phyloP scores from a whole-genome alignment of 2,888 invertebrate genomes.

The Gisinianus flammeolus region DNA sequence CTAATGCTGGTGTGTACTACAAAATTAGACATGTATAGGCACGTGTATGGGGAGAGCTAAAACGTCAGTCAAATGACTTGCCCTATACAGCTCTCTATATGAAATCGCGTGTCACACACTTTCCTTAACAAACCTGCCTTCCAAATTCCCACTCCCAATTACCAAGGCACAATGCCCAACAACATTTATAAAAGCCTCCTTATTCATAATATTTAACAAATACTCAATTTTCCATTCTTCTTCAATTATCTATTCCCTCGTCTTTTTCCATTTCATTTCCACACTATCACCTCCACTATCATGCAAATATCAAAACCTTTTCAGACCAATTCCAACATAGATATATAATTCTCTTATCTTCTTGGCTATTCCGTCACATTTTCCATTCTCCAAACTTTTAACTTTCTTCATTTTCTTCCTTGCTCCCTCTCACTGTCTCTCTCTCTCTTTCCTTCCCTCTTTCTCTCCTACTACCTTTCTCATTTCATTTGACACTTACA shows the following conservation, averaged over 20 bases:
- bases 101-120: constrained; percentile 5
- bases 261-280: too few species aligned
- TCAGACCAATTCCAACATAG: too few species aligned
- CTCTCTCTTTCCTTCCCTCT: not conserved
- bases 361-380: too few species aligned
- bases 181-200: constrained; percentile 9
- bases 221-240: constrained; percentile 1
- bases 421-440: not conserved
- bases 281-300: too few species aligned
- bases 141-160: not conserved
- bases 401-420: not conserved
- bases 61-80: too few species aligned
- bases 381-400: too few species aligned
- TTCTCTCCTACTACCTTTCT: not conserved
- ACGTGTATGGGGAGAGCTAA: too few species aligned
- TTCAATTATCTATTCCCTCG: not conserved
- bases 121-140: constrained; percentile 10
- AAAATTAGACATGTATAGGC: too few species aligned
- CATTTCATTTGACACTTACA: not conserved
- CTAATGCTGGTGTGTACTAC: too few species aligned
- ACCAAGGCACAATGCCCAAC: not conserved
- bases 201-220: not conserved
- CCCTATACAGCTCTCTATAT: too few species aligned
- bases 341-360: too few species aligned
- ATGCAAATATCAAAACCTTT: too few species aligned